Base-by-base conservation (phyloP, 2,888 invertebrate species). In the Orthosia gothica region DNA sequence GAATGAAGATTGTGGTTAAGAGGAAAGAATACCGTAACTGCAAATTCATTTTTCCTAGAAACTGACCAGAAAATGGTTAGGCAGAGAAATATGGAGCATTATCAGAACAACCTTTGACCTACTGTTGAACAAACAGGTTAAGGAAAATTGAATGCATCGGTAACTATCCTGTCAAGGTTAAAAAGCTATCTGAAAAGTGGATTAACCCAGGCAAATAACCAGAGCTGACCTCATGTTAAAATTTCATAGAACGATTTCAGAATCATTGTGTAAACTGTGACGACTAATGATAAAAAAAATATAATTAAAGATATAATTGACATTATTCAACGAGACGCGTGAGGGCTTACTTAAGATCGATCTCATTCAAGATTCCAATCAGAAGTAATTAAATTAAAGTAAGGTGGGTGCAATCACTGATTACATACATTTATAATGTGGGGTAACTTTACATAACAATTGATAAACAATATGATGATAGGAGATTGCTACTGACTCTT, bases 361-460 rank as follows among this genome's bases (percentile, higher is more conserved):
- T 81, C 67, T 73, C 23, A 64, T 64, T 79, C 70, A 69, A 82
- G 78, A 82, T 82, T 59, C 26, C 23, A 67, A 82, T 67, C 71
- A 72, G 52, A 59, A 58, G 65, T 82, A 82, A 82, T 74, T 77
- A 59, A 82, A 74, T 78, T 71, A 68, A 70, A 70, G 26, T 47
- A 40, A 54, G n/a, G 74, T 74, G 52, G 57, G 70, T 26, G 70
- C 61, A 55, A 77, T 70, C 54, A 62, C 49, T 70, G 61, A 62
- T 55, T 49, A 64, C 54, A 72, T 54, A 65, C 49, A 79, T 71
- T n/a, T 72, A 54, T 49, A 54, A 64, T 78, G 50, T 1, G 54
- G 54, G 61, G 61, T 50, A 47, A 62, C 26, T 62, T 50, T 78
- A 74, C 26, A 64, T 64, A 74, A 50, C n/a, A 45, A 59, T 47